Percentiles rank a stretch among this genome's conserved stretches.
These are phyloP conservation scores for Dromius quadrimaculatus DNA, from an alignment of 2,888 invertebrate species.

Conservation along the genomic window DNA sequence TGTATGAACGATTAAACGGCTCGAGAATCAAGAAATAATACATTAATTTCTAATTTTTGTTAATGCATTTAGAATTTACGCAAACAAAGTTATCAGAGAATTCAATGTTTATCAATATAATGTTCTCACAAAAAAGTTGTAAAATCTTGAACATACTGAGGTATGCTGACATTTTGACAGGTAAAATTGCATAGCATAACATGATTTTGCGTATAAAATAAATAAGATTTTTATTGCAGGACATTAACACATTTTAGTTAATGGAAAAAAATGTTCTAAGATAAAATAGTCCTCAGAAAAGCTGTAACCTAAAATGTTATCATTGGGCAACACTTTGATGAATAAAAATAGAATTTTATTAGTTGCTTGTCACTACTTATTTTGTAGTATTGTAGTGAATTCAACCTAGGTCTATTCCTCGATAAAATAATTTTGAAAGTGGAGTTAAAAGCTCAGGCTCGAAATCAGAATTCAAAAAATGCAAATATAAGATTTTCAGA, in stretches of 20 bases:
- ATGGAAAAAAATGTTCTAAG: conserved; percentile 24
- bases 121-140: neutral
- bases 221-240: conserved; percentile 13
- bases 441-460: too few relatives aligned
- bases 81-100: too few relatives aligned
- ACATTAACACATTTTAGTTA: conserved; percentile 24
- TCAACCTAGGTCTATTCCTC: too few relatives aligned
- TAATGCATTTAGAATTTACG: too few relatives aligned
- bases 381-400: too few relatives aligned
- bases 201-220: conserved; percentile 21
- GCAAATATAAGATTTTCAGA: conserved; percentile 20
- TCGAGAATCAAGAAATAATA: too few relatives aligned
- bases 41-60: too few relatives aligned
- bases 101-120: too few relatives aligned
- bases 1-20: too few relatives aligned
- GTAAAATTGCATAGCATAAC: conserved; percentile 27
- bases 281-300: conserved; percentile 25
- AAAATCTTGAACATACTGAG: conserved; percentile 24
- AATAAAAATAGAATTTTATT: too few relatives aligned
- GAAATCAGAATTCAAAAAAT: neutral
- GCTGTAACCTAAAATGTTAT: conserved; percentile 27
- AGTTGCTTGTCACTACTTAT: too few relatives aligned
- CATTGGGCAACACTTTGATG: conserved; percentile 7
- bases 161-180: conserved; percentile 21
- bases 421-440: too few relatives aligned